Evolutionary conservation across 2,113 vertebrate species (phyloP).

Genomic region (Melanocharis versteri): DNA sequence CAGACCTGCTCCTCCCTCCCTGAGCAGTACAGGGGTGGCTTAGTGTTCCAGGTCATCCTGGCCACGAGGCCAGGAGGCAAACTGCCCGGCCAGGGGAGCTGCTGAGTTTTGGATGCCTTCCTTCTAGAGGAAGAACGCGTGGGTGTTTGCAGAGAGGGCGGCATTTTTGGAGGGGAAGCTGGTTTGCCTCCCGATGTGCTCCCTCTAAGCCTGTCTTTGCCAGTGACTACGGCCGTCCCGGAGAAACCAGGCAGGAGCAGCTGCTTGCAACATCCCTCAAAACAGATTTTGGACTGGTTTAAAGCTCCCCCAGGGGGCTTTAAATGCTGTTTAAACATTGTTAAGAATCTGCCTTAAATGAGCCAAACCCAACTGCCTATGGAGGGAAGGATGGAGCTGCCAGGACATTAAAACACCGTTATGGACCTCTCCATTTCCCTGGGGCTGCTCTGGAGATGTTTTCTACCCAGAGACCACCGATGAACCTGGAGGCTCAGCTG

Average conservation of each 20-base stretch:
- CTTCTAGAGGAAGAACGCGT: not conserved
- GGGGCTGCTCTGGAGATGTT: not conserved
- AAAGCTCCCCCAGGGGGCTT: not conserved
- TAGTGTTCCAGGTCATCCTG: not conserved
- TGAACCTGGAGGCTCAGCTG: not conserved
- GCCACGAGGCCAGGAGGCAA: not conserved
- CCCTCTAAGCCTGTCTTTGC: not conserved
- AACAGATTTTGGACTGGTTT: not conserved
- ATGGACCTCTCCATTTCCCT: not conserved
- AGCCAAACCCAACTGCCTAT: not conserved
- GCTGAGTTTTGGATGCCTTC: not conserved
- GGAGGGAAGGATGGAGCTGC: not conserved
- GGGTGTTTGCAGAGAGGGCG: not conserved
- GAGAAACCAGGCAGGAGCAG: not conserved
- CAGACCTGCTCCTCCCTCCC: not conserved
- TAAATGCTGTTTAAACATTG: not conserved
- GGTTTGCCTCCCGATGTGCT: fast-evolving
- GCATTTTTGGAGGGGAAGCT: not conserved
- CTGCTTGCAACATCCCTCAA: not conserved
- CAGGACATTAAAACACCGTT: not conserved
- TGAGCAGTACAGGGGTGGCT: fast-evolving
- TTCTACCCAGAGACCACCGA: not conserved
- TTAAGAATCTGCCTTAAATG: not conserved
- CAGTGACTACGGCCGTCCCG: fast-evolving
- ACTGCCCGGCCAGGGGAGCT: not conserved